Conservation (phyloP, 2,888 invertebrate species). For the Brachyptera putata region DNA sequence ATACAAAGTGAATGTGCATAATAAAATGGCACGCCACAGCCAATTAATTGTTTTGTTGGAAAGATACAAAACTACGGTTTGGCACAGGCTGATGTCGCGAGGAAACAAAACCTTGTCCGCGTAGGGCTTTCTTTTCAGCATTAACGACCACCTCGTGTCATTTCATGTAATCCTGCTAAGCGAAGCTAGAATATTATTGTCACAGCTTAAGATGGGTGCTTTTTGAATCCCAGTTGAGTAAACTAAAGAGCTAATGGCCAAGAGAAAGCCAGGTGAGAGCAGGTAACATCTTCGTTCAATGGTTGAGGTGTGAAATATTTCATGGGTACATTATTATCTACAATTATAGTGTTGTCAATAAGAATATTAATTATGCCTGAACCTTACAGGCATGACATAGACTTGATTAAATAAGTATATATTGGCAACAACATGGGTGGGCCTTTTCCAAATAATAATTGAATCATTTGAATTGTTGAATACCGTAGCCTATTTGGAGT, state of each 20-base stretch:
- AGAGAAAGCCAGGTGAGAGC: conserved; percentile 24
- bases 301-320: conserved; percentile 16
- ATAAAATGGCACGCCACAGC: not conserved
- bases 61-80: conserved; percentile 28
- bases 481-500: no score
- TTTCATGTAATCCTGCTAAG: not conserved
- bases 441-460: no score
- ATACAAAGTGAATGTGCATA: not conserved
- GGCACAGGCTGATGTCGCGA: conserved; percentile 28
- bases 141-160: no score
- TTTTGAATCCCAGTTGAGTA: conserved; percentile 31
- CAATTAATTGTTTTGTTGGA: conserved; percentile 31
- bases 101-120: conserved; percentile 28
- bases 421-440: no score
- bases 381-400: no score
- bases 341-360: no score
- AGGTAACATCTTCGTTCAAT: conserved; percentile 7
- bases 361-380: no score
- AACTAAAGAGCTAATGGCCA: conserved; percentile 31
- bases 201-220: conserved; percentile 28
- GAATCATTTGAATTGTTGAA: no score
- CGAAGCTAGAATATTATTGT: conserved; percentile 23
- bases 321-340: no score
- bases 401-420: no score
- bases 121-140: conserved; percentile 32